phyloP scores from a whole-genome alignment of 2,888 invertebrate genomes.

The Herminia tarsipennalis region DNA sequence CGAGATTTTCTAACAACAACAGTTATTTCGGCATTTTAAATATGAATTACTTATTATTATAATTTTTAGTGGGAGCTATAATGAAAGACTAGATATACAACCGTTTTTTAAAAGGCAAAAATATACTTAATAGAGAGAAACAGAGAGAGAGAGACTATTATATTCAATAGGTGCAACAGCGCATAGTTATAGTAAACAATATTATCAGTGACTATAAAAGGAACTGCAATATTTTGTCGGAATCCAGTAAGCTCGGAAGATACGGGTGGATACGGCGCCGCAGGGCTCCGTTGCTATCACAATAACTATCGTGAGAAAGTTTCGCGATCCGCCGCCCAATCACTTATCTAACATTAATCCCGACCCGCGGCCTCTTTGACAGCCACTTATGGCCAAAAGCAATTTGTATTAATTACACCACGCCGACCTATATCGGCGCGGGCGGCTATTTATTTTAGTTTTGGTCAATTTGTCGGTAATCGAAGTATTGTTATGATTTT shows the following conservation, averaged over 20 bases:
- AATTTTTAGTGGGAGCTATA: too few species aligned
- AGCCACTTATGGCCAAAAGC: conserved; percentile 62
- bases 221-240: conserved; percentile 51
- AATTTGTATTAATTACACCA: conserved; percentile 75
- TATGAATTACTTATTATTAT: too few species aligned
- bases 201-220: conserved; percentile 44
- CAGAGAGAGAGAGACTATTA: not conserved
- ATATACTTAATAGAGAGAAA: not conserved
- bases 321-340: conserved; percentile 70
- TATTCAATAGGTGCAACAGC: conserved; percentile 3
- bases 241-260: conserved; percentile 46
- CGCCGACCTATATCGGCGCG: conserved; percentile 60
- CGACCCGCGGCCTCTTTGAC: conserved; percentile 73
- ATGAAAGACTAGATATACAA: too few species aligned
- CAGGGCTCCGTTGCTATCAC: conserved; percentile 51
- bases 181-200: conserved; percentile 36
- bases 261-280: conserved; percentile 43
- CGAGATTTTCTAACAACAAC: too few species aligned
- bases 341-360: conserved; percentile 69
- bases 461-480: conserved; percentile 33
- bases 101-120: too few species aligned
- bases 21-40: too few species aligned
- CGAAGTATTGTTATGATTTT: conserved; percentile 8
- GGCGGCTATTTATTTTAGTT: conserved; percentile 45
- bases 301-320: conserved; percentile 73